These are phyloP conservation scores for Oryzias woworae DNA, from an alignment of 2,113 vertebrate species.

Conservation along the genomic window DNA sequence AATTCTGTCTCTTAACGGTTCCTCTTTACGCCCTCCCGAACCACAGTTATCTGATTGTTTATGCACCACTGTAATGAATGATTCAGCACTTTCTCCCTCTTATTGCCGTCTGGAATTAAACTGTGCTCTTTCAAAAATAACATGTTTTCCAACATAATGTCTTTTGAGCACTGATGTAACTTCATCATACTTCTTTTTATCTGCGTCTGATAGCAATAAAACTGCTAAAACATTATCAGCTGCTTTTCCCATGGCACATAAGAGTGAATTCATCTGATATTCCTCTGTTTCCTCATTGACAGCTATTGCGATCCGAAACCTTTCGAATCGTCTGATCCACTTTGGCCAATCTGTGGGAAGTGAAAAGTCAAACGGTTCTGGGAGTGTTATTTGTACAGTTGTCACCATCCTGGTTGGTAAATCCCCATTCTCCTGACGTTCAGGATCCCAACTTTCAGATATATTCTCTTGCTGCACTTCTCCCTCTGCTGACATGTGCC, in stretches of 20 bases:
- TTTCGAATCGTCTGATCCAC: slow-evolving; percentile 1
- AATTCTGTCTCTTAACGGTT: slow-evolving; percentile 1
- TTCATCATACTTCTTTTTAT: slow-evolving; percentile 26
- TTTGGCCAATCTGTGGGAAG: neutral
- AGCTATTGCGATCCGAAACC: neutral
- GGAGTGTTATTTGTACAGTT: slow-evolving; percentile 2
- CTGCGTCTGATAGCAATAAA: slow-evolving; percentile 6
- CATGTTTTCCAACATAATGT: slow-evolving; percentile 6
- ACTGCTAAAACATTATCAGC: slow-evolving; percentile 19
- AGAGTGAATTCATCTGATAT: slow-evolving; percentile 10
- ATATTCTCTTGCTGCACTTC: neutral
- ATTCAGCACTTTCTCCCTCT: slow-evolving; percentile 15
- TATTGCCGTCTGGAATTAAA: slow-evolving; percentile 22
- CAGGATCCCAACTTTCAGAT: neutral
- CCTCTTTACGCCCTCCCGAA: slow-evolving; percentile 12
- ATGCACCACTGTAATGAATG: slow-evolving; percentile 27
- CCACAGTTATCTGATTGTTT: slow-evolving; percentile 23
- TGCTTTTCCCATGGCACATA: neutral
- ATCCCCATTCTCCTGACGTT: neutral
- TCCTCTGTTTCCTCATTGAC: neutral
- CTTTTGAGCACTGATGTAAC: slow-evolving; percentile 20
- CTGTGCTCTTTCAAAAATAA: slow-evolving; percentile 29
- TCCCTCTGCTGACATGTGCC: neutral
- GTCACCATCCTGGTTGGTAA: neutral
- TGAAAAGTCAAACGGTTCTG: neutral